Conservation (phyloP, 2,888 invertebrate genomes). For the Oligia latruncula region DNA sequence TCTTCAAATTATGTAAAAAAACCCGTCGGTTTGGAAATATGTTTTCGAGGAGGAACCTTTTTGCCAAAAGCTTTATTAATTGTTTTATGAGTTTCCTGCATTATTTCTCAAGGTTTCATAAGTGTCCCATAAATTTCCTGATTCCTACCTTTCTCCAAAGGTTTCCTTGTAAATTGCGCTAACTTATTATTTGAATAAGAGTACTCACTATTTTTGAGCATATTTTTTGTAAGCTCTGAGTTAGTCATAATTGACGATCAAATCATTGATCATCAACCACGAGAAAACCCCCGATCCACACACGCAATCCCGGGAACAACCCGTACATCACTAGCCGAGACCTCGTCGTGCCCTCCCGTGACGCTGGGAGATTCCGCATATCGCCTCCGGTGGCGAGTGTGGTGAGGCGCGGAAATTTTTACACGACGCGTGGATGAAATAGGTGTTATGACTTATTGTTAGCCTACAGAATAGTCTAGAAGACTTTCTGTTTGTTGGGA, state of each 20-base stretch:
- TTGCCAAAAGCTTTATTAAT: neutral
- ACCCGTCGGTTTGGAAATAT: neutral
- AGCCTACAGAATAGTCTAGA: conserved; percentile 44
- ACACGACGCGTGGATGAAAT: conserved; percentile 55
- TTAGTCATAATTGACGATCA: neutral
- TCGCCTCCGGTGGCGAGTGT: conserved; percentile 58
- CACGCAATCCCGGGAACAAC: conserved; percentile 1
- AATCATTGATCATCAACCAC: neutral
- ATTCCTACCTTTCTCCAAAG: neutral
- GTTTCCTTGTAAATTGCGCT: too few relatives aligned
- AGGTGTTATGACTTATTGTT: conserved; percentile 65
- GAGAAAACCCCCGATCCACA: too few relatives aligned
- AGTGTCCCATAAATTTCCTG: neutral
- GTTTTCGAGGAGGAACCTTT: neutral
- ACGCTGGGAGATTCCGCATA: conserved; percentile 62
- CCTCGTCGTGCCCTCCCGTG: conserved; percentile 63
- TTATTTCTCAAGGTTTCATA: neutral
- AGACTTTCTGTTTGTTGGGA: conserved; percentile 10
- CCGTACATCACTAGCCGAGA: conserved; percentile 49
- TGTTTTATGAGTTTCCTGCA: neutral
- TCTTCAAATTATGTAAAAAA: neutral
- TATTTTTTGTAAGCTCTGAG: neutral
- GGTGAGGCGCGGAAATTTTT: conserved; percentile 62
- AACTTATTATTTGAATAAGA: neutral
- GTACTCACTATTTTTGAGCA: neutral